phyloP scores from a whole-genome alignment of 2,888 invertebrate species.

The Galerucella pusilla region DNA sequence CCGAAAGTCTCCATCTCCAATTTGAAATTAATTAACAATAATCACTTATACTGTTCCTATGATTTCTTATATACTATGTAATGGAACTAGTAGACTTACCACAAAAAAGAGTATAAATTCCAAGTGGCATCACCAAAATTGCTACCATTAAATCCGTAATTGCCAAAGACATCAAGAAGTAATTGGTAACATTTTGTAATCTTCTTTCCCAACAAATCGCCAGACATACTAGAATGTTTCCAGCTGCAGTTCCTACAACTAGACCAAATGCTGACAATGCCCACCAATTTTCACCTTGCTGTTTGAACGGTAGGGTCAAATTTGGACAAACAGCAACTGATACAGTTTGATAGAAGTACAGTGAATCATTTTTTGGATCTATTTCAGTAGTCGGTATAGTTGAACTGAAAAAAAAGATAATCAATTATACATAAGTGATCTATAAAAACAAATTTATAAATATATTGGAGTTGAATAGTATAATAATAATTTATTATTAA shows the following conservation, averaged over 20 bases:
- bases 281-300: conserved; percentile 79
- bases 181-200: conserved; percentile 96
- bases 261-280: conserved; percentile 80
- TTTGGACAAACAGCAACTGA: conserved; percentile 16
- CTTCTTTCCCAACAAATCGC: conserved; percentile 93
- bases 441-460: too few relatives aligned
- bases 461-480: too few relatives aligned
- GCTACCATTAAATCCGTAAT: conserved; percentile 96
- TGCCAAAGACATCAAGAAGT: conserved; percentile 95
- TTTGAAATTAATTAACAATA: too few relatives aligned
- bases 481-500: too few relatives aligned
- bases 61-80: too few relatives aligned
- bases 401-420: background rate
- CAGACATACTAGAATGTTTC: conserved; percentile 93
- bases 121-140: conserved; percentile 94
- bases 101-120: conserved; percentile 82
- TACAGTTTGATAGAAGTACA: conserved; percentile 18
- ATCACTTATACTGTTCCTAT: too few relatives aligned
- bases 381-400: conserved; percentile 17
- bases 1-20: too few relatives aligned
- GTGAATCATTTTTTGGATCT: conserved; percentile 16
- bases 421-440: too few relatives aligned
- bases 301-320: conserved; percentile 40
- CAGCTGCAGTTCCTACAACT: conserved; percentile 88
- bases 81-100: conserved; percentile 69